A percentile compares a stretch with the other conserved stretches of the same genome.
Evolutionary conservation across 92 coral and sea anemone genomes (phyloP).

Genomic region (Ricordea florida): DNA sequence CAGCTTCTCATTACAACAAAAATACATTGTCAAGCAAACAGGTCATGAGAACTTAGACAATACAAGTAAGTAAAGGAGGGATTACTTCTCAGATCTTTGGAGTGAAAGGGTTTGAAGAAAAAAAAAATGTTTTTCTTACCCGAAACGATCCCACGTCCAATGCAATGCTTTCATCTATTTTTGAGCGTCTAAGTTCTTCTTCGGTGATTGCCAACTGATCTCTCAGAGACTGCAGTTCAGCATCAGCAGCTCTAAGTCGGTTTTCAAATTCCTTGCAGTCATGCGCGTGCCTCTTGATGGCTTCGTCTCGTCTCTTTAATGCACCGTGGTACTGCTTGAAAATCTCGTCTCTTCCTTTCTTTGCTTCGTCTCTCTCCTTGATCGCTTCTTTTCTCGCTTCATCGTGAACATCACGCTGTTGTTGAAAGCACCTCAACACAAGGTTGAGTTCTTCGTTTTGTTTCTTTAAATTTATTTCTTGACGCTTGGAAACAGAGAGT

Average conservation of each 20-base stretch:
- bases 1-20: too few relatives aligned
- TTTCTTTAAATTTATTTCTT: conserved; percentile 56
- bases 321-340: conserved; percentile 62
- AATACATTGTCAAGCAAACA: too few relatives aligned
- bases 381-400: conserved; percentile 71
- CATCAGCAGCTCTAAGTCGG: conserved; percentile 55
- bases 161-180: not conserved
- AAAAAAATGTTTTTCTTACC: too few relatives aligned
- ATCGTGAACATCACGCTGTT: conserved; percentile 72
- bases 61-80: too few relatives aligned
- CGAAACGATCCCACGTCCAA: too few relatives aligned
- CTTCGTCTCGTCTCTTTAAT: conserved; percentile 60
- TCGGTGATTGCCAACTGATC: conserved; percentile 48
- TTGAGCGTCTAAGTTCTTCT: conserved; percentile 21
- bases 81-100: too few relatives aligned
- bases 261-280: conserved; percentile 69
- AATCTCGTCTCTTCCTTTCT: conserved; percentile 64
- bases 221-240: conserved; percentile 55
- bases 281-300: conserved; percentile 56
- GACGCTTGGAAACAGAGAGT: conserved; percentile 44
- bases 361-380: conserved; percentile 75
- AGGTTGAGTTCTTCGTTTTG: conserved; percentile 63
- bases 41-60: too few relatives aligned
- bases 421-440: conserved; percentile 52
- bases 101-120: too few relatives aligned